Conservation (phyloP, 2,797 vertebrate genomes). For the Setipinna tenuifilis region DNA sequence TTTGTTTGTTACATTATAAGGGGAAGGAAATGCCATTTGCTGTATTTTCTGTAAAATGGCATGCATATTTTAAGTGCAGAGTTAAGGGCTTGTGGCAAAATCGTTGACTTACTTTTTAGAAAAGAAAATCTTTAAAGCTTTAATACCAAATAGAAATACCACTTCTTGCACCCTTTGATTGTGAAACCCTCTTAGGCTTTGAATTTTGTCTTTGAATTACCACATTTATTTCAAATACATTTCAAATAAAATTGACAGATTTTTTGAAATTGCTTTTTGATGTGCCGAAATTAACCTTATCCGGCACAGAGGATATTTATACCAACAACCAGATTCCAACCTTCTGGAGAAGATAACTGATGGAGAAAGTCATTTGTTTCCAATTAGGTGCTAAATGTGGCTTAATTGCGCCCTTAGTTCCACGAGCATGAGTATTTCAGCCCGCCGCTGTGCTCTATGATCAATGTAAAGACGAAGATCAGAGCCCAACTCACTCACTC, state of each 20-base stretch:
- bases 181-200: not conserved
- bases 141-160: not conserved
- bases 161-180: conserved; percentile 3
- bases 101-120: too few species aligned
- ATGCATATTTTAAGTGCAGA: not conserved
- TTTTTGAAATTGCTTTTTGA: not conserved
- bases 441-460: not conserved
- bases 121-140: not conserved
- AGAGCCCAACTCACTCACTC: conserved; percentile 42
- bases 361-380: conserved; percentile 1
- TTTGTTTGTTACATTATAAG: not conserved
- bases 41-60: not conserved
- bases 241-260: conserved; percentile 6
- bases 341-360: not conserved
- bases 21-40: not conserved
- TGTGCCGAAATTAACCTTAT: not conserved
- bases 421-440: conserved; percentile 61
- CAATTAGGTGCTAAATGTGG: conserved; percentile 15
- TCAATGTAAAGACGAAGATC: not conserved
- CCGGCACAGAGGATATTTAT: not conserved
- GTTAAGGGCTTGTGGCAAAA: not conserved
- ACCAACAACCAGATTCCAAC: not conserved
- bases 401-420: not conserved
- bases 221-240: not conserved
- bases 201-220: not conserved